Conservation (phyloP, 1,140 invertebrate species). For the Ladona fulva region DNA sequence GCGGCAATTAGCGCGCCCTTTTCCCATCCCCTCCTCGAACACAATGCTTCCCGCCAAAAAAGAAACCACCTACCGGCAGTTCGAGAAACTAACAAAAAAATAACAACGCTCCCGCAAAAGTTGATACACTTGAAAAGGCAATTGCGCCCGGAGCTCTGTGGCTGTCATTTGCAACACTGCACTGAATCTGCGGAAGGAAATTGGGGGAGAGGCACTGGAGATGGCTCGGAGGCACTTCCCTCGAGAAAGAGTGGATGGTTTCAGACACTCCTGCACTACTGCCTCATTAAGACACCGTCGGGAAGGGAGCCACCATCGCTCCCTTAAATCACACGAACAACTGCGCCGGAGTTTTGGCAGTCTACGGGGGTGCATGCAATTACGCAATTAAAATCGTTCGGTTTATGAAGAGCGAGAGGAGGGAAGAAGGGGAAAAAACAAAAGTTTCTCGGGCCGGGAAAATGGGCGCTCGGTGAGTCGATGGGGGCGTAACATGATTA, state of each 20-base stretch:
- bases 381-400: not conserved
- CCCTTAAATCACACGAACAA: too few relatives aligned
- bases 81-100: too few relatives aligned
- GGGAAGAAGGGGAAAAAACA: too few relatives aligned
- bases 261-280: not conserved
- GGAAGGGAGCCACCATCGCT: too few relatives aligned
- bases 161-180: not conserved
- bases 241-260: not conserved
- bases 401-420: too few relatives aligned
- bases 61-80: too few relatives aligned
- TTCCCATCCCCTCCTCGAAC: too few relatives aligned
- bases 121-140: not conserved
- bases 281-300: not conserved
- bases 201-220: not conserved
- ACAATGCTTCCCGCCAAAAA: too few relatives aligned
- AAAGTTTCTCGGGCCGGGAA: too few relatives aligned
- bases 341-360: not conserved
- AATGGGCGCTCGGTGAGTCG: too few relatives aligned
- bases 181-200: not conserved
- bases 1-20: too few relatives aligned
- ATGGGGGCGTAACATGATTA: too few relatives aligned
- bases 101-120: not conserved
- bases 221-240: not conserved
- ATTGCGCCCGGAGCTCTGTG: not conserved
- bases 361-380: not conserved